Evolutionary conservation across 2,797 vertebrate species (phyloP).

Genomic region (Astyanax mexicanus): DNA sequence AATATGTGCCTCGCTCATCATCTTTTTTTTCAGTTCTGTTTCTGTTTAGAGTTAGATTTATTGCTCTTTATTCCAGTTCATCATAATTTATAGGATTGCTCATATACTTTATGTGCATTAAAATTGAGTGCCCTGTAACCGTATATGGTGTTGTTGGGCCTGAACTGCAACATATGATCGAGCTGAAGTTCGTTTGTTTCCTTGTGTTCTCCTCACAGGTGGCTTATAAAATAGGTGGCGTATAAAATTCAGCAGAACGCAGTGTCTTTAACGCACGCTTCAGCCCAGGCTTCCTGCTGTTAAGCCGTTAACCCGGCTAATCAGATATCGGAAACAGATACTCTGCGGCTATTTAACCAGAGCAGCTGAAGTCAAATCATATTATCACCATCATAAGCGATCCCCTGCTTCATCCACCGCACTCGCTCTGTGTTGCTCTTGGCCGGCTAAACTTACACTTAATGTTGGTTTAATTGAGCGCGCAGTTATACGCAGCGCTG

Average conservation of each 20-base stretch:
- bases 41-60: background rate
- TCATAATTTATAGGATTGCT: background rate
- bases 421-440: constrained; percentile 11
- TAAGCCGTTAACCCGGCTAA: constrained; percentile 1
- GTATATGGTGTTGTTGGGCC: background rate
- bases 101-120: background rate
- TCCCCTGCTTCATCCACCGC: background rate
- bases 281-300: background rate
- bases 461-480: constrained; percentile 18
- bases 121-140: background rate
- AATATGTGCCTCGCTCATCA: background rate
- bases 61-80: background rate
- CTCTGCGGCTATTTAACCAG: background rate
- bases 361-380: background rate
- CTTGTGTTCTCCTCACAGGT: constrained; percentile 22
- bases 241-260: background rate
- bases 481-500: constrained; percentile 5
- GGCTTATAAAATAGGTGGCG: background rate
- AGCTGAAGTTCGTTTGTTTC: background rate
- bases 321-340: constrained; percentile 11
- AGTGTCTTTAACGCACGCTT: constrained; percentile 16
- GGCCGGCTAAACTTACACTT: background rate
- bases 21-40: background rate
- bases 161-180: background rate
- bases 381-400: constrained; percentile 7